Percentiles rank a stretch among this genome's conserved stretches.
phyloP scores from a whole-genome alignment of 2,888 invertebrate genomes.

The Cheiracanthium punctorium region DNA sequence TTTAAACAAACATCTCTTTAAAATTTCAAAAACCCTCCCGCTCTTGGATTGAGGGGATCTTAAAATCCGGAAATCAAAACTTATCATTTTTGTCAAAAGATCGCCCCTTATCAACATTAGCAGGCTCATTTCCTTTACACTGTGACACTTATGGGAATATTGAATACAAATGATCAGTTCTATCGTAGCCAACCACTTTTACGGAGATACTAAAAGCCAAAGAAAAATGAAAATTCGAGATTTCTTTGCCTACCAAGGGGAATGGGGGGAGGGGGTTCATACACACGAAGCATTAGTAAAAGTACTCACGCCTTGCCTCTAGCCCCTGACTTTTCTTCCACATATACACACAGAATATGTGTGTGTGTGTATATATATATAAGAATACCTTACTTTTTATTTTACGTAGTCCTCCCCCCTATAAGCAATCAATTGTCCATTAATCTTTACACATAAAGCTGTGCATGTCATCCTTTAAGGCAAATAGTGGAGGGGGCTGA shows the following conservation, averaged over 20 bases:
- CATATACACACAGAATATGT: not conserved
- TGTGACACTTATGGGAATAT: slow-evolving; percentile 67
- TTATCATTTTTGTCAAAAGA: slow-evolving; percentile 7
- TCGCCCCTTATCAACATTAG: slow-evolving; percentile 50
- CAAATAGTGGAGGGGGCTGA: slow-evolving; percentile 55
- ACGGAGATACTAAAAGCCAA: slow-evolving; percentile 59
- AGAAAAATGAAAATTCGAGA: slow-evolving; percentile 49
- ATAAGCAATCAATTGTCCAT: slow-evolving; percentile 63
- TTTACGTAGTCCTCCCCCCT: slow-evolving; percentile 34
- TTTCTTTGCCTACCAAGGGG: slow-evolving; percentile 39
- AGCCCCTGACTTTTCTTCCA: slow-evolving; percentile 41
- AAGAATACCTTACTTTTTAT: slow-evolving; percentile 36
- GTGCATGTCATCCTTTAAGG: slow-evolving; percentile 61
- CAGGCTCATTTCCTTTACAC: slow-evolving; percentile 63
- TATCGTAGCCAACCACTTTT: slow-evolving; percentile 64
- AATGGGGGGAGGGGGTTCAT: slow-evolving; percentile 5
- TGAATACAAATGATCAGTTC: slow-evolving; percentile 65
- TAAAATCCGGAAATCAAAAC: not conserved
- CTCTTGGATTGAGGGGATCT: not conserved
- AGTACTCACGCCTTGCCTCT: slow-evolving; percentile 49
- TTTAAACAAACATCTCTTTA: not conserved
- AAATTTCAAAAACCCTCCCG: not conserved
- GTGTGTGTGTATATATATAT: slow-evolving; percentile 34
- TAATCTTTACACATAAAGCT: slow-evolving; percentile 59
- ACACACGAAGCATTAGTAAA: slow-evolving; percentile 10